Base-by-base conservation (phyloP, 2,797 vertebrate genomes). In the Danio jaintianensis region DNA sequence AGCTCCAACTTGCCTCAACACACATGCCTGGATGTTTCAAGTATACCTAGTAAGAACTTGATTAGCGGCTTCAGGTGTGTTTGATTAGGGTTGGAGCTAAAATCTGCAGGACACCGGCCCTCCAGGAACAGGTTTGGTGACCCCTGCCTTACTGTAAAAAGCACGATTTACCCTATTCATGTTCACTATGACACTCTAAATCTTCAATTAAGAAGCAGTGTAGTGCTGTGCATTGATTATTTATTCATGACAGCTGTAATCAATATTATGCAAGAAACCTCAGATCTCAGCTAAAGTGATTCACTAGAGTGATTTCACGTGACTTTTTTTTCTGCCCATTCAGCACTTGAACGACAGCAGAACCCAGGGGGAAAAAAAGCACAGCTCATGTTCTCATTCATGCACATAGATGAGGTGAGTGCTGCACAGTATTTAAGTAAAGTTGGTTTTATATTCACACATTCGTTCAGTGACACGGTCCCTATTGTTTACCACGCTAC, bases 161-260 rank as follows among this genome's bases (percentile, higher is more conserved):
- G 62, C 12, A 67, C 5, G 7, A 22, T 16, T 38, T 16, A 18
- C 36, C 43, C 45, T 3, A n/a, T 62, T 20, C 73, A 50, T 18
- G 18, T 40, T n/a, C 29, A 18, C 20, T 13, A 22, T 1, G 8
- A 22, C 4, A 3, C n/a, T 50, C 36, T 61, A 42, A 50, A 61
- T 48, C 55, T 61, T 12, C 7, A 10, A 5, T 42, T 15, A 16
- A 15, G 13, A 16, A 59, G 29, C 36, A 40, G 58, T 78, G 66
- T 48, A 62, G 2, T 38, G 5, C 68, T 61, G 62, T 6, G 10
- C 6, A 36, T 67, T 15, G 16, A 79, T 71, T 66, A 59, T 61
- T 74, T 50, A 79, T 78, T 73, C 62, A 68, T 79, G 64, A 55
- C 61, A 36, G 64, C 61, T 59, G 40, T 67, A 62, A 73, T 79